phyloP scores from a whole-genome alignment of 2,113 vertebrate species.

The Octodon degus region DNA sequence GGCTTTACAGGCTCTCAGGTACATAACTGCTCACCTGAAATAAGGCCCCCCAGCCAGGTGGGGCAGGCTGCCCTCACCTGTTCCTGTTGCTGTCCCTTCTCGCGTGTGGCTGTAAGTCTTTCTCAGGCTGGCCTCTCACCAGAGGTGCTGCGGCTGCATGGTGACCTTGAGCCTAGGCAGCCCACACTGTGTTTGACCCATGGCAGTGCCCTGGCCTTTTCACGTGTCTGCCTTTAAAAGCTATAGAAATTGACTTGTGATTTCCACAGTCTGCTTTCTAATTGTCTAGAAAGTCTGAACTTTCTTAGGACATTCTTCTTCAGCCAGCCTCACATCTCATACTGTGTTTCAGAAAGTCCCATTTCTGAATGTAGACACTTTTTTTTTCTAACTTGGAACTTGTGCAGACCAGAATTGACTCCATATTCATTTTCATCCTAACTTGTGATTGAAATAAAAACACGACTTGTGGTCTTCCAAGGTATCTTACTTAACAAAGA shows the following conservation, averaged over 20 bases:
- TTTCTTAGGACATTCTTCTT: not conserved
- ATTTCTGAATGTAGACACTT: not conserved
- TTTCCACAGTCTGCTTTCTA: not conserved
- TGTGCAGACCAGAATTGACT: not conserved
- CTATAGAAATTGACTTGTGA: not conserved
- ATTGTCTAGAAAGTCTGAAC: not conserved
- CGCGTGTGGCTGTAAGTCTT: not conserved
- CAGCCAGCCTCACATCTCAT: not conserved
- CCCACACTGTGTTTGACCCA: not conserved
- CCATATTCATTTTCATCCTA: not conserved
- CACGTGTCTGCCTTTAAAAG: not conserved
- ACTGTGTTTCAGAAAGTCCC: not conserved
- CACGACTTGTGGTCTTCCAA: not conserved
- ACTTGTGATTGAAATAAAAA: not conserved
- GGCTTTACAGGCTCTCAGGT: not conserved
- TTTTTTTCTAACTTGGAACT: not conserved
- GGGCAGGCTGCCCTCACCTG: not conserved
- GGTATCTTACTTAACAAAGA: not conserved
- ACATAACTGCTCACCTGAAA: not conserved
- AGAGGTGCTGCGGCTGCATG: not conserved
- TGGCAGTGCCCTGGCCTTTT: not conserved
- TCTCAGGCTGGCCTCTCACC: not conserved
- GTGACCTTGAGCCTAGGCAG: not conserved
- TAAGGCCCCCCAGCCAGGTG: not conserved
- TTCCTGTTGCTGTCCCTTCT: not conserved